A percentile compares a stretch with the other conserved stretches of the same genome.
Conservation (phyloP, 2,888 invertebrate species). For the Dynastes grantii region DNA sequence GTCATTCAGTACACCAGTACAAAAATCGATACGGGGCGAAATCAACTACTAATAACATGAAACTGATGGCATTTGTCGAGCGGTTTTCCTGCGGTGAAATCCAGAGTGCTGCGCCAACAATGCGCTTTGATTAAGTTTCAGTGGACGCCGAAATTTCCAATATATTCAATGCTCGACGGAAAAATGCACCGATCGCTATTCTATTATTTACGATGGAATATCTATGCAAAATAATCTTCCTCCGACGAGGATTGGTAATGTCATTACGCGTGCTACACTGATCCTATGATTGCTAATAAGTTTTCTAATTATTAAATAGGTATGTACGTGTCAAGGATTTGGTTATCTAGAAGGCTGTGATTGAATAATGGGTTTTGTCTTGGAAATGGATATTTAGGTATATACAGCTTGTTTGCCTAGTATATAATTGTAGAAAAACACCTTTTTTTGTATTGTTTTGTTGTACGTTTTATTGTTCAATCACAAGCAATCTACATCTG, state of each 20-base stretch:
- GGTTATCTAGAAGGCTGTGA: too few relatives aligned
- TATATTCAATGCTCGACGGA: background rate
- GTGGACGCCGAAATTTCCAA: slow-evolving; percentile 1
- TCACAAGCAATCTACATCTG: too few relatives aligned
- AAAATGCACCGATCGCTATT: slow-evolving; percentile 14
- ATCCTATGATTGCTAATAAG: background rate
- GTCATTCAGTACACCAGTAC: background rate
- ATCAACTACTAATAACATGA: slow-evolving; percentile 31
- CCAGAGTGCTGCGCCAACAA: slow-evolving; percentile 21
- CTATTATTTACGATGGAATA: slow-evolving; percentile 5
- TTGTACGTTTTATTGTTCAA: too few relatives aligned
- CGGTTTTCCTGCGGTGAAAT: slow-evolving; percentile 15
- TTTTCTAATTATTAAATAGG: background rate
- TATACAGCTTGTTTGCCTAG: too few relatives aligned
- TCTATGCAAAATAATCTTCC: background rate
- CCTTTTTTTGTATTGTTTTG: too few relatives aligned
- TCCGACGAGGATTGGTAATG: background rate
- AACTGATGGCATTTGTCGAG: slow-evolving; percentile 29
- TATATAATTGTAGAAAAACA: too few relatives aligned
- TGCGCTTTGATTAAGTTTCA: slow-evolving; percentile 31
- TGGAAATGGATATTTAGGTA: too few relatives aligned
- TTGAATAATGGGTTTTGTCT: too few relatives aligned
- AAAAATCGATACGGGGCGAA: slow-evolving; percentile 24
- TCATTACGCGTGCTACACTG: background rate
- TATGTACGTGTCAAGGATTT: too few relatives aligned